A percentile compares a stretch with the other conserved stretches of the same genome.
Evolutionary conservation across 2,113 vertebrate genomes (phyloP).

Genomic region (Hypanus sabinus): DNA sequence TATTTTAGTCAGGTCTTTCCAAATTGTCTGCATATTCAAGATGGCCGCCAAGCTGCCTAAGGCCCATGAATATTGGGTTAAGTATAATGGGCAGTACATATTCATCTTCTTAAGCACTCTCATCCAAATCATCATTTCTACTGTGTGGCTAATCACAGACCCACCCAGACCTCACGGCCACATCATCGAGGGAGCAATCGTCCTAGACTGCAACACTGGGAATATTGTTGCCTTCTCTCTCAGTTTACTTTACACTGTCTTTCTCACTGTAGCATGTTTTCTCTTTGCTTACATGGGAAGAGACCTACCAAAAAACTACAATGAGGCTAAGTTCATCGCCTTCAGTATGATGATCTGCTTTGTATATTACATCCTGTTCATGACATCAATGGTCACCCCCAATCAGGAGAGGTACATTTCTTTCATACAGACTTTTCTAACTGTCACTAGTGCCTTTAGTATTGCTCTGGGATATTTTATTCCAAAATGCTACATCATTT

Average conservation of each 20-base stretch:
- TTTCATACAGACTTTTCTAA: slow-evolving; percentile 46
- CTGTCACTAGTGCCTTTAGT: slow-evolving; percentile 54
- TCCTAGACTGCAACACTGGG: slow-evolving; percentile 54
- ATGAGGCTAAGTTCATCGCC: slow-evolving; percentile 76
- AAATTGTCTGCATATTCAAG: slow-evolving; percentile 76
- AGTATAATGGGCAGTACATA: slow-evolving; percentile 56
- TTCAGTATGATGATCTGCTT: slow-evolving; percentile 69
- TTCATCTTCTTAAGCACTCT: slow-evolving; percentile 50
- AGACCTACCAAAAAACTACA: slow-evolving; percentile 80
- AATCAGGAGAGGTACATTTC: slow-evolving; percentile 52
- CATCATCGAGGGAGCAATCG: slow-evolving; percentile 46
- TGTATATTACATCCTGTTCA: slow-evolving; percentile 54
- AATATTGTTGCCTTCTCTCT: rapidly evolving
- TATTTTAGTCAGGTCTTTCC: slow-evolving; percentile 69
- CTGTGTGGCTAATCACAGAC: slow-evolving; percentile 38
- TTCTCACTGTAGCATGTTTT: slow-evolving; percentile 61
- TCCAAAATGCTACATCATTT: slow-evolving; percentile 67
- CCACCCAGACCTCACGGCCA: slow-evolving; percentile 52
- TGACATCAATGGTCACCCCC: slow-evolving; percentile 44
- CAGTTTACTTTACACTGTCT: slow-evolving; percentile 42
- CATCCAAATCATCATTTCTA: slow-evolving; percentile 51
- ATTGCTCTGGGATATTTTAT: slow-evolving; percentile 68
- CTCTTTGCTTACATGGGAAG: slow-evolving; percentile 74
- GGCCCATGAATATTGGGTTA: slow-evolving; percentile 61
- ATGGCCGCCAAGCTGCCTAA: slow-evolving; percentile 60